A percentile compares a stretch with the other conserved stretches of the same genome.
Conservation (phyloP, 2,113 vertebrate genomes). For the Carollia perspicillata region DNA sequence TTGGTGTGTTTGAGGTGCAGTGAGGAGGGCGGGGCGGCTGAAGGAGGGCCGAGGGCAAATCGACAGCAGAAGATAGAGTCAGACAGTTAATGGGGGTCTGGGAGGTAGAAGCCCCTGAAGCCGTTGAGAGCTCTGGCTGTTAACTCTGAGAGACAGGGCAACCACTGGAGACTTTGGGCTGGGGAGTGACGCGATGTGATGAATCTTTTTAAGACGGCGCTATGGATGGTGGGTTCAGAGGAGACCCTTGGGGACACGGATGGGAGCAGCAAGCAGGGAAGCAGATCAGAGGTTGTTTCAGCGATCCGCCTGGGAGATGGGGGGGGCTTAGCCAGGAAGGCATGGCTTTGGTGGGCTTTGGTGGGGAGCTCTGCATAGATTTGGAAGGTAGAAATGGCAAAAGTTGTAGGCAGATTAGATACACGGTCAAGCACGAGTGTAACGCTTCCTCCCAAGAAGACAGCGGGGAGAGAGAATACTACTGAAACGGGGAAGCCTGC, state of each 20-base stretch:
- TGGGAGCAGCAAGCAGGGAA: background rate
- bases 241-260: background rate
- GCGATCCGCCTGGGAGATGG: background rate
- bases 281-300: background rate
- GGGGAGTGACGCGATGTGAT: background rate
- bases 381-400: background rate
- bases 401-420: background rate
- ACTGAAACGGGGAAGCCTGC: too few relatives aligned
- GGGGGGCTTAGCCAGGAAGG: background rate
- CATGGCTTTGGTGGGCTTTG: rapidly evolving
- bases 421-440: background rate
- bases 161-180: background rate
- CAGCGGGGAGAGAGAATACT: background rate
- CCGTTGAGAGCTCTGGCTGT: background rate
- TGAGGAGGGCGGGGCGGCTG: too few relatives aligned
- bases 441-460: background rate
- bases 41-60: background rate
- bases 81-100: background rate
- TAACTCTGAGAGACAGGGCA: background rate
- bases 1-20: background rate
- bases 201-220: background rate
- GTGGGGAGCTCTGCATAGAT: too few relatives aligned
- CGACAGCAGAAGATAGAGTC: background rate
- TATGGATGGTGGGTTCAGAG: background rate
- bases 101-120: background rate